Evolutionary conservation across 1,140 invertebrate genomes (phyloP).

Genomic region (Panagrolaimus sp.): DNA sequence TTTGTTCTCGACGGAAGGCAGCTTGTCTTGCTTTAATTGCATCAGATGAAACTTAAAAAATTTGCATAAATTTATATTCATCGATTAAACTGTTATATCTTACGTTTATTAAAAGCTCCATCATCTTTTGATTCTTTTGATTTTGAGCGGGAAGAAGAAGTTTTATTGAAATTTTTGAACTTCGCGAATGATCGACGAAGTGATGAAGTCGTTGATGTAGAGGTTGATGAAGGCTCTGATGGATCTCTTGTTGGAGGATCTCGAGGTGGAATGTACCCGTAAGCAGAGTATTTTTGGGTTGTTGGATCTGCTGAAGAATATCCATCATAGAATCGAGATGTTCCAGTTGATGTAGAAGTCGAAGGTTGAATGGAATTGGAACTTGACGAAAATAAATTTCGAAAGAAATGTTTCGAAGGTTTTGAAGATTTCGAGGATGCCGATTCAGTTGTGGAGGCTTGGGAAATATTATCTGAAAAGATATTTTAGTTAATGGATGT

Average conservation of each 20-base stretch:
- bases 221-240: not conserved
- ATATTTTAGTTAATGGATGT: too few species aligned
- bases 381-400: conserved; percentile 10
- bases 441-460: not conserved
- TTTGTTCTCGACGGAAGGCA: conserved; percentile 34
- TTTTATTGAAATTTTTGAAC: conserved; percentile 12
- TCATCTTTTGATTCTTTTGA: conserved; percentile 22
- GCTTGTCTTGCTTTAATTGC: conserved; percentile 25
- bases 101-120: not conserved
- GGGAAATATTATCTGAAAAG: not conserved
- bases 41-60: conserved; percentile 32
- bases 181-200: not conserved
- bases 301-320: too few species aligned
- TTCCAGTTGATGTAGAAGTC: not conserved
- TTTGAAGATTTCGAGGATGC: not conserved
- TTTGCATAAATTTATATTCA: not conserved
- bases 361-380: not conserved
- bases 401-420: not conserved
- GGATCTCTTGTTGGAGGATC: too few species aligned
- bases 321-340: not conserved
- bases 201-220: not conserved
- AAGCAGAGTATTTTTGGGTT: not conserved
- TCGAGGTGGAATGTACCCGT: not conserved
- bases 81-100: too few species aligned
- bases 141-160: not conserved